phyloP scores from a whole-genome alignment of 2,888 invertebrate species.

The Saturnia pavonia region DNA sequence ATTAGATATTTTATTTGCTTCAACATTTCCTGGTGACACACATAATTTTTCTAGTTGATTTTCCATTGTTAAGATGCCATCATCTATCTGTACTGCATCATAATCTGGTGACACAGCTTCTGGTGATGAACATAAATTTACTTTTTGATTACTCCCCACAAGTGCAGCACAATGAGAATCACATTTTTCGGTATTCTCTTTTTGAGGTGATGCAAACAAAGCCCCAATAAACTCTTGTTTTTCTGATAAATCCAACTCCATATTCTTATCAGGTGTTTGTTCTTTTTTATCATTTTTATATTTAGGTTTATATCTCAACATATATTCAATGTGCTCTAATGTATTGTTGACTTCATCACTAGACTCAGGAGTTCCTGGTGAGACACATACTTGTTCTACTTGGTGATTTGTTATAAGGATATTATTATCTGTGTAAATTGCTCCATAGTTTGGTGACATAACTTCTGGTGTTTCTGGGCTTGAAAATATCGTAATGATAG shows the following conservation, averaged over 20 bases:
- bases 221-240: slow-evolving; percentile 6
- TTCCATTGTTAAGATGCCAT: neutral
- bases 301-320: slow-evolving; percentile 51
- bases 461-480: neutral
- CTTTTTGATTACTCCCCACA: neutral
- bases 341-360: slow-evolving; percentile 54
- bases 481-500: too few species aligned
- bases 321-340: slow-evolving; percentile 56
- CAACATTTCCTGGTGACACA: neutral
- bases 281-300: slow-evolving; percentile 24
- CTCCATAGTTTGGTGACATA: neutral
- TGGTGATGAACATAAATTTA: neutral
- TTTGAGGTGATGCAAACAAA: neutral
- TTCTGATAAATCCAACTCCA: slow-evolving; percentile 19
- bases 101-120: neutral
- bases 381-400: slow-evolving; percentile 43
- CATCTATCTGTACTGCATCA: neutral
- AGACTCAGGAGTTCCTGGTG: slow-evolving; percentile 32
- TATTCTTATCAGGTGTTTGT: slow-evolving; percentile 18
- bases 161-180: neutral
- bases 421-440: neutral
- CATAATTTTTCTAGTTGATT: neutral
- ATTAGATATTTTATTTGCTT: neutral
- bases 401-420: neutral
- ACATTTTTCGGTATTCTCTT: neutral